phyloP scores from a whole-genome alignment of 1,140 invertebrate genomes.

The Wasmannia auropunctata region DNA sequence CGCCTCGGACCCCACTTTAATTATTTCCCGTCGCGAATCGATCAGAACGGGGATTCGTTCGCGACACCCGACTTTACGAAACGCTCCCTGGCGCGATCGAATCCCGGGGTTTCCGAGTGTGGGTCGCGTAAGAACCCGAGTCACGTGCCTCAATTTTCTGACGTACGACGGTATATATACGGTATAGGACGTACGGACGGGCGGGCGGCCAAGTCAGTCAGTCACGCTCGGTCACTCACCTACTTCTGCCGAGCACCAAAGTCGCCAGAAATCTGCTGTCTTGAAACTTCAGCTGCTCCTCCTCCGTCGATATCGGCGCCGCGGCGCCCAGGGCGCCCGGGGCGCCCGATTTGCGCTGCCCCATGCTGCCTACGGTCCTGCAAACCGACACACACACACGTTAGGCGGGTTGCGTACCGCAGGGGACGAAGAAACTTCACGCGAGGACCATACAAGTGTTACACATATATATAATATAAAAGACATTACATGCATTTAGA shows the following conservation, averaged over 20 bases:
- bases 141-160: constrained; percentile 34
- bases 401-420: constrained; percentile 53
- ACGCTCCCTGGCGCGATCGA: background rate
- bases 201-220: background rate
- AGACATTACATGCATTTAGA: background rate
- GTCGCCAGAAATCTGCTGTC: constrained; percentile 83
- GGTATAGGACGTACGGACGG: too few relatives aligned
- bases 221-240: constrained; percentile 75
- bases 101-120: background rate
- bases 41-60: background rate
- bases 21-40: constrained; percentile 10
- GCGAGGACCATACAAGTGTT: background rate
- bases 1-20: background rate
- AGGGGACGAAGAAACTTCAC: background rate
- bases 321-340: constrained; percentile 59
- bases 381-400: constrained; percentile 61
- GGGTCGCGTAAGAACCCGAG: constrained; percentile 7
- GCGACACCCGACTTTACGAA: background rate
- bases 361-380: constrained; percentile 79
- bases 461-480: background rate
- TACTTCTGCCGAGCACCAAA: constrained; percentile 82
- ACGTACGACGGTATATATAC: background rate
- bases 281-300: constrained; percentile 83
- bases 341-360: constrained; percentile 76
- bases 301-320: constrained; percentile 68